Base-by-base conservation (phyloP, 2,888 invertebrate species). In the Petrolisthes manimaculis region DNA sequence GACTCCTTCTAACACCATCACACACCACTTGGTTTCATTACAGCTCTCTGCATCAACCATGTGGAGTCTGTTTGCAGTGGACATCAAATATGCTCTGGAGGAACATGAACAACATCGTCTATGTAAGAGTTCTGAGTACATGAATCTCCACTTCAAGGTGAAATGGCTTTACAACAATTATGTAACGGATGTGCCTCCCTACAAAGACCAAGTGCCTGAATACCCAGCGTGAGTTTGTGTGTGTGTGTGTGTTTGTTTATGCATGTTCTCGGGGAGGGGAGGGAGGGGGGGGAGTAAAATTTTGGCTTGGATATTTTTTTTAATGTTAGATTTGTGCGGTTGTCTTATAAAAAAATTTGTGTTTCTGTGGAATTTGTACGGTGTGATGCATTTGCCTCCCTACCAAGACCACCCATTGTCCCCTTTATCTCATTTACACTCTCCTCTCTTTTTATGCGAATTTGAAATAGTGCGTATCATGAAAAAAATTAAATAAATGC, bases 151-250 rank as follows among this genome's bases (percentile, higher is more conserved):
- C 94, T 99, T 99, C 94, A 98, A 98, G 88, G 97, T 99, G 74
- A 99, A 99, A 94, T 98, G 99, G 97, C 94, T 99, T 91, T 98
- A 99, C 93, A 97, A 97, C 92, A 98, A 98, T 93, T 99, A 99
- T 94, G 98, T 99, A 77, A 97, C 97, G 93, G 98, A 99, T 93
- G 97, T 99, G 91, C 98, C 99, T 84, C 98, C 98, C 54, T 98
- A 98, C 93, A 98, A 98, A 93, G 97, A 97, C 88, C 96, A 97
- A 77, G 98, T 99, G 90, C 99, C 99, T 8, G 99, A 99, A 93
- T 99, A 99, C 93, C 99, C 99, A 0, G 97, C 98, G 92, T 95
- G 92, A 94, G 94, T 92, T 53, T 71, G n/a, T n/a, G n/a, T n/a
- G n/a, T 37, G 37, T 37, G 37, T 37, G 37, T 37, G 0, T 37